phyloP scores from a whole-genome alignment of 2,888 invertebrate species.

The Dynastes hyllus region DNA sequence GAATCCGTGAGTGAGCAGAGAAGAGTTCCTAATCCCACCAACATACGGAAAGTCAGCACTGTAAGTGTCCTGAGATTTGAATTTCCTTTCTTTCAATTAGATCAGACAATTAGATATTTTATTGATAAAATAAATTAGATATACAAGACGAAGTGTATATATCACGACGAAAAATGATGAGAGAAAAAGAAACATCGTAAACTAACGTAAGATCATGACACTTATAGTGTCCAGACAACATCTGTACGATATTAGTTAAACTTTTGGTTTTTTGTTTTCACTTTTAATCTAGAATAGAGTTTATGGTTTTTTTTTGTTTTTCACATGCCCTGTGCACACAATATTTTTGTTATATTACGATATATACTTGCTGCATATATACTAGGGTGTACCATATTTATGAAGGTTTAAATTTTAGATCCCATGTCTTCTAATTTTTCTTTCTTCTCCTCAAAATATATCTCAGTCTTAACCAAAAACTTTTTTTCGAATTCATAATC shows the following conservation, averaged over 20 bases:
- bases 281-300: slow-evolving; percentile 43
- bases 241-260: slow-evolving; percentile 56
- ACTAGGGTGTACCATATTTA: not conserved
- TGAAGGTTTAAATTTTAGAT: too few relatives aligned
- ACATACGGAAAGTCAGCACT: slow-evolving; percentile 94
- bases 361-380: slow-evolving; percentile 7
- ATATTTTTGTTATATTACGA: slow-evolving; percentile 28
- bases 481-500: too few relatives aligned
- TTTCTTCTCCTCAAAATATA: too few relatives aligned
- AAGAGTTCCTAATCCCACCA: slow-evolving; percentile 76
- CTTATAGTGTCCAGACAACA: slow-evolving; percentile 71
- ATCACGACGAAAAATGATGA: slow-evolving; percentile 12
- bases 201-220: slow-evolving; percentile 67
- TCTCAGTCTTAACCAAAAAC: too few relatives aligned
- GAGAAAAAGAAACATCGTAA: slow-evolving; percentile 31
- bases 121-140: slow-evolving; percentile 8
- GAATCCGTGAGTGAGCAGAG: slow-evolving; percentile 91
- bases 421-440: too few relatives aligned
- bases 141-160: slow-evolving; percentile 36
- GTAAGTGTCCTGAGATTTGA: slow-evolving; percentile 78
- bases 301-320: slow-evolving; percentile 42
- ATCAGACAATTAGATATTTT: slow-evolving; percentile 51
- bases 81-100: slow-evolving; percentile 54
- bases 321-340: slow-evolving; percentile 49
- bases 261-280: slow-evolving; percentile 37